These are phyloP conservation scores for Archivesica marissinica DNA, from an alignment of 1,140 invertebrate species.

Conservation along the genomic window DNA sequence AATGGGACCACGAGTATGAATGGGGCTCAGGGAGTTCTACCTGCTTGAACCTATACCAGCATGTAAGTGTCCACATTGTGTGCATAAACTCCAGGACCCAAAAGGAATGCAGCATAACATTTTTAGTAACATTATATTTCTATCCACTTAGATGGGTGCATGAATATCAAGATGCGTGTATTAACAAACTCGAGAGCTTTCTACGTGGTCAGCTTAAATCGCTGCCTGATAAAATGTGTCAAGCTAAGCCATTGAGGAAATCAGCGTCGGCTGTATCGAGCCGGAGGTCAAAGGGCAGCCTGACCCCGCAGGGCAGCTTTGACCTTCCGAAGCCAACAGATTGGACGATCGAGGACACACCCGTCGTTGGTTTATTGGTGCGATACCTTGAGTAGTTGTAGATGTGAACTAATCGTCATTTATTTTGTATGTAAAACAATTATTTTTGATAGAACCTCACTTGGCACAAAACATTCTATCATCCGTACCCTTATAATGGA, in stretches of 20 bases:
- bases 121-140: not conserved
- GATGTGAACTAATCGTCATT: not conserved
- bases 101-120: too few species aligned
- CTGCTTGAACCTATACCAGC: too few species aligned
- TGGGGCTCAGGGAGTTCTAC: too few species aligned
- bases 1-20: too few species aligned
- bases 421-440: slow-evolving; percentile 4
- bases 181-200: slow-evolving; percentile 96
- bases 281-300: not conserved
- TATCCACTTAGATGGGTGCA: slow-evolving; percentile 93
- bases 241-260: slow-evolving; percentile 32
- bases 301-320: slow-evolving; percentile 34
- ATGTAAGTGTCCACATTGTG: too few species aligned
- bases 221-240: slow-evolving; percentile 60
- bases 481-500: too few species aligned
- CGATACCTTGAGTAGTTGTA: slow-evolving; percentile 33
- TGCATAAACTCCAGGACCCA: too few species aligned
- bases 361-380: slow-evolving; percentile 45
- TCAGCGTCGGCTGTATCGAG: not conserved
- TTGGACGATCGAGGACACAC: slow-evolving; percentile 50
- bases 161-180: slow-evolving; percentile 99
- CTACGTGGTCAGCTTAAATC: slow-evolving; percentile 63
- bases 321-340: slow-evolving; percentile 47
- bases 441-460: too few species aligned
- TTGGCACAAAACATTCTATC: too few species aligned